Percentiles rank a stretch among this genome's conserved stretches.
phyloP scores from a whole-genome alignment of 2,888 invertebrate genomes.

The Aporophyla lueneburgensis region DNA sequence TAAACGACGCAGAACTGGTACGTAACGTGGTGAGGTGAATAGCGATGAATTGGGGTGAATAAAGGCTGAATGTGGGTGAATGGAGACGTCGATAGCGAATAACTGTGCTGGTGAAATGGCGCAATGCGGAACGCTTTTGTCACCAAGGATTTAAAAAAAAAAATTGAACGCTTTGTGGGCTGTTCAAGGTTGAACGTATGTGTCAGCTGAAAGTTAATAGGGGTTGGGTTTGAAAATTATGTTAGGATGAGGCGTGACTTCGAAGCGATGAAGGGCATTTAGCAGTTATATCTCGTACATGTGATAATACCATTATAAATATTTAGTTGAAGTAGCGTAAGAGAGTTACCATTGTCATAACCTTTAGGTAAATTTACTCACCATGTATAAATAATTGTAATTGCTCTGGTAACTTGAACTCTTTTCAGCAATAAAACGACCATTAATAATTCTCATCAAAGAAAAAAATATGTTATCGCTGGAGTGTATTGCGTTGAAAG shows the following conservation, averaged over 20 bases:
- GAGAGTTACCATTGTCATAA: neutral
- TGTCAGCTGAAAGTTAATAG: constrained; percentile 20
- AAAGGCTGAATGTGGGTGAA: constrained; percentile 50
- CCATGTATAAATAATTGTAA: neutral
- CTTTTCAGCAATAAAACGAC: neutral
- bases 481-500: constrained; percentile 27
- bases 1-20: constrained; percentile 59
- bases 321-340: neutral
- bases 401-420: neutral
- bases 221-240: constrained; percentile 13
- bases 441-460: neutral
- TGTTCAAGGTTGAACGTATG: constrained; percentile 40
- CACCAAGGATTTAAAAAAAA: constrained; percentile 45
- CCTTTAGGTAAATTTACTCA: neutral
- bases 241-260: constrained; percentile 14
- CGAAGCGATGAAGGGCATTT: neutral
- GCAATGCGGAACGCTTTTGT: constrained; percentile 62
- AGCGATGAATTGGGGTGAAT: constrained; percentile 48
- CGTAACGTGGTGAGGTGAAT: constrained; percentile 55
- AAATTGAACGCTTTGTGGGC: constrained; percentile 21
- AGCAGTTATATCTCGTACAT: neutral
- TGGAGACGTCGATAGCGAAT: constrained; percentile 51
- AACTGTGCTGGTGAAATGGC: constrained; percentile 56
- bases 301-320: neutral
- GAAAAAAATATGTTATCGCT: constrained; percentile 1